Conservation (phyloP, 2,797 vertebrate species). For the Erithacus rubecula region DNA sequence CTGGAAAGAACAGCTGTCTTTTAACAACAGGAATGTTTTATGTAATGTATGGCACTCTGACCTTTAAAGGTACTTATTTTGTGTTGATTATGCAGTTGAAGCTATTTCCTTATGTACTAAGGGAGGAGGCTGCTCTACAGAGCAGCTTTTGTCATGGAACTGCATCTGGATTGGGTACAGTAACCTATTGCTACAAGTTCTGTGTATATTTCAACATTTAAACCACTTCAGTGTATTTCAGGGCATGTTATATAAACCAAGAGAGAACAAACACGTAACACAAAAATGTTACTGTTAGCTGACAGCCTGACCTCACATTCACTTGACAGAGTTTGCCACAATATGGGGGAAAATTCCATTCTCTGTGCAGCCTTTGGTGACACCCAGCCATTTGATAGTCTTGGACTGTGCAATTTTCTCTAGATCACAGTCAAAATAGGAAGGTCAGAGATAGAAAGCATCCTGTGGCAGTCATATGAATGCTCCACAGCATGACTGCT, state of each 20-base stretch:
- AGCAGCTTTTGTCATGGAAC: not conserved
- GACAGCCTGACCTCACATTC: not conserved
- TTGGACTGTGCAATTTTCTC: not conserved
- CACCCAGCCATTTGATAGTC: not conserved
- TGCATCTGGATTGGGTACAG: not conserved
- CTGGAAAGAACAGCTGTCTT: not conserved
- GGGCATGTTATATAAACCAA: slow-evolving; percentile 4
- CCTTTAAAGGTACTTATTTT: slow-evolving; percentile 13
- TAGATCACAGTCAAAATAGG: not conserved
- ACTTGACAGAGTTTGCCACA: not conserved
- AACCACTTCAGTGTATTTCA: not conserved
- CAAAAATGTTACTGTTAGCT: not conserved
- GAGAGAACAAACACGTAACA: not conserved
- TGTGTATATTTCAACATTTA: not conserved
- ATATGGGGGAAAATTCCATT: not conserved
- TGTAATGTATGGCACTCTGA: not conserved
- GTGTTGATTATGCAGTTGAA: not conserved
- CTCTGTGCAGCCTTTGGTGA: not conserved
- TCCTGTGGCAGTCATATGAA: not conserved
- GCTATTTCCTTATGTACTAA: slow-evolving; percentile 45
- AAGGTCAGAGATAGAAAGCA: not conserved
- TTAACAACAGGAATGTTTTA: not conserved
- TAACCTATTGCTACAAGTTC: not conserved
- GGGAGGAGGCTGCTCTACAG: slow-evolving; percentile 34
- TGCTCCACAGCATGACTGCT: not conserved